These are phyloP conservation scores for Sprattus sprattus DNA, from an alignment of 2,113 vertebrate genomes.

Conservation along the genomic window DNA sequence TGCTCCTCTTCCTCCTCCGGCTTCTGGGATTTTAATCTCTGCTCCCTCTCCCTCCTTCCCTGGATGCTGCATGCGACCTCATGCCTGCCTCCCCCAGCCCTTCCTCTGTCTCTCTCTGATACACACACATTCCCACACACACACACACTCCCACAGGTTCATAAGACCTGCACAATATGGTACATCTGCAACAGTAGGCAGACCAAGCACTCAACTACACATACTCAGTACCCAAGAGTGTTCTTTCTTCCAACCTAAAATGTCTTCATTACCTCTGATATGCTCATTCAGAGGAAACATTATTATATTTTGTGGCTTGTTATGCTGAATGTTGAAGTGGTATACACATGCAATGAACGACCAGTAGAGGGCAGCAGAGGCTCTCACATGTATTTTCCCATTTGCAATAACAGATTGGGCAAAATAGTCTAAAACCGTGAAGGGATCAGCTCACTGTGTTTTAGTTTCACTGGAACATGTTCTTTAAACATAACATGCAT, in stretches of 20 bases:
- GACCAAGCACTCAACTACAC: too few relatives aligned
- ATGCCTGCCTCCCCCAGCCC: constrained; percentile 56
- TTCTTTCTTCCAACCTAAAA: neutral
- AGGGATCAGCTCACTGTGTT: neutral
- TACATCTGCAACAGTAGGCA: too few relatives aligned
- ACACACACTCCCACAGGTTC: neutral
- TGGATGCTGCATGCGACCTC: constrained; percentile 75
- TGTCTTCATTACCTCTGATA: neutral
- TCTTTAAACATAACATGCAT: neutral
- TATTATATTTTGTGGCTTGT: neutral
- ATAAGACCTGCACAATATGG: too few relatives aligned
- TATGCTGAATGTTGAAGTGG: neutral
- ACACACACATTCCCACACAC: constrained; percentile 9
- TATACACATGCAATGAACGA: neutral
- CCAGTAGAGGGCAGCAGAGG: constrained; percentile 59
- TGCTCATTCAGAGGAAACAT: neutral
- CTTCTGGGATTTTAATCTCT: constrained; percentile 65
- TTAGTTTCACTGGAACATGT: neutral
- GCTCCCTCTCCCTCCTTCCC: constrained; percentile 56
- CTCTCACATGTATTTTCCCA: neutral
- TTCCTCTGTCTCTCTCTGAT: constrained; percentile 46
- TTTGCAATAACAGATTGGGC: neutral
- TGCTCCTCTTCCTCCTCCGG: constrained; percentile 48
- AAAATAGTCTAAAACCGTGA: neutral
- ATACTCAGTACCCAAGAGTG: neutral